These are phyloP conservation scores for Mustela nigripes DNA, from an alignment of 2,113 vertebrate genomes.

Conservation along the genomic window DNA sequence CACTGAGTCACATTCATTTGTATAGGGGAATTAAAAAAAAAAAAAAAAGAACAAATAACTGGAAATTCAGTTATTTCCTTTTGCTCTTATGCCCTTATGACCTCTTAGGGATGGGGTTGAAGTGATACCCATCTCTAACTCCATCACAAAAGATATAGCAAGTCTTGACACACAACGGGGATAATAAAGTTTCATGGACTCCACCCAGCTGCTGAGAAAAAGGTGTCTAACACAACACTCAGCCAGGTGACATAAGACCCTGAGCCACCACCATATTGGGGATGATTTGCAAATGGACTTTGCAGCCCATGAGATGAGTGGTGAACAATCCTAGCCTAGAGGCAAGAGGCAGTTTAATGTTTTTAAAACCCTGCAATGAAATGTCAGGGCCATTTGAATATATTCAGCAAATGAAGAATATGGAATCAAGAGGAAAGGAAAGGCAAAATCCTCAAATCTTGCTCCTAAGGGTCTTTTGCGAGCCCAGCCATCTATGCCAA, in stretches of 20 bases:
- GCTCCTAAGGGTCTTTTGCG: not conserved
- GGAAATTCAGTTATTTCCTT: not conserved
- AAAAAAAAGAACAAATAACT: not conserved
- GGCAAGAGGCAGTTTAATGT: not conserved
- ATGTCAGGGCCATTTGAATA: not conserved
- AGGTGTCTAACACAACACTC: not conserved
- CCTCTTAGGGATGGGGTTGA: not conserved
- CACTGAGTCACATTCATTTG: not conserved
- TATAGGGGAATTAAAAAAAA: not conserved
- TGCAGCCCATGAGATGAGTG: not conserved
- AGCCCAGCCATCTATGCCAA: not conserved
- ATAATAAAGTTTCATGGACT: not conserved
- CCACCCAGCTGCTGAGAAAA: not conserved
- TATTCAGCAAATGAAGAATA: not conserved
- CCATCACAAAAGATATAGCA: not conserved
- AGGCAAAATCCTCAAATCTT: not conserved
- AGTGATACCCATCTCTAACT: not conserved
- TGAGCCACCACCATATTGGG: fast-evolving
- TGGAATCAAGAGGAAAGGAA: not conserved
- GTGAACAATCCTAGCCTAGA: not conserved
- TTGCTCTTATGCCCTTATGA: not conserved
- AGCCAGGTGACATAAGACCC: not conserved
- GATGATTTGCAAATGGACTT: not conserved
- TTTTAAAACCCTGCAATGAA: not conserved
- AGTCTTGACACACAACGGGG: not conserved